phyloP scores from a whole-genome alignment of 2,113 vertebrate species.

The Bubo bubo region DNA sequence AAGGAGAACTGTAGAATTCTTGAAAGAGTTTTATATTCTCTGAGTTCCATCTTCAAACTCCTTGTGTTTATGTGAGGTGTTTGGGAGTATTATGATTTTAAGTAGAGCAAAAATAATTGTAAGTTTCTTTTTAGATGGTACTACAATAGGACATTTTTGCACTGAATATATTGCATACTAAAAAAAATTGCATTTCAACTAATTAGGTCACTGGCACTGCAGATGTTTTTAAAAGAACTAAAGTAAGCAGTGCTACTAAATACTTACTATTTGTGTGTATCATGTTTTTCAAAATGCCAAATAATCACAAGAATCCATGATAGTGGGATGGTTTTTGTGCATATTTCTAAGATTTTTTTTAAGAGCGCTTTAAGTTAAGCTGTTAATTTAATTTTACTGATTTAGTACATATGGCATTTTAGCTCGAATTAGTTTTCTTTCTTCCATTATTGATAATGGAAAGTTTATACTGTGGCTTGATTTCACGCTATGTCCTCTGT shows the following conservation, averaged over 20 bases:
- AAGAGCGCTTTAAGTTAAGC: not conserved
- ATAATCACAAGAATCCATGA: not conserved
- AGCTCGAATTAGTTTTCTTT: not conserved
- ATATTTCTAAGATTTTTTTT: not conserved
- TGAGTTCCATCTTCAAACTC: not conserved
- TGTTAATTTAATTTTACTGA: not conserved
- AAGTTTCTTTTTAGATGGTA: not conserved
- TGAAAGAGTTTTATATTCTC: not conserved
- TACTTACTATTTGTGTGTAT: not conserved
- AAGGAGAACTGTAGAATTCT: not conserved
- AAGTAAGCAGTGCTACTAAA: not conserved
- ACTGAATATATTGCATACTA: not conserved
- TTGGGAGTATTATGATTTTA: not conserved
- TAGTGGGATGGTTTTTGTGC: not conserved
- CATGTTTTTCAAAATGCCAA: not conserved
- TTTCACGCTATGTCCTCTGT: not conserved
- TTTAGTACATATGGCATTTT: not conserved
- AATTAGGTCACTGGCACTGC: not conserved
- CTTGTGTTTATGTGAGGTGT: not conserved
- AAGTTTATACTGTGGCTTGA: not conserved
- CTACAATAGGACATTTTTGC: not conserved
- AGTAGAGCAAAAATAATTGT: not conserved
- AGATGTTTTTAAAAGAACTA: not conserved
- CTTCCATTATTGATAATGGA: not conserved
- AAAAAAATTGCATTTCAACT: not conserved